phyloP scores from a whole-genome alignment of 2,888 invertebrate genomes.

The Pristionchus arcanus region DNA sequence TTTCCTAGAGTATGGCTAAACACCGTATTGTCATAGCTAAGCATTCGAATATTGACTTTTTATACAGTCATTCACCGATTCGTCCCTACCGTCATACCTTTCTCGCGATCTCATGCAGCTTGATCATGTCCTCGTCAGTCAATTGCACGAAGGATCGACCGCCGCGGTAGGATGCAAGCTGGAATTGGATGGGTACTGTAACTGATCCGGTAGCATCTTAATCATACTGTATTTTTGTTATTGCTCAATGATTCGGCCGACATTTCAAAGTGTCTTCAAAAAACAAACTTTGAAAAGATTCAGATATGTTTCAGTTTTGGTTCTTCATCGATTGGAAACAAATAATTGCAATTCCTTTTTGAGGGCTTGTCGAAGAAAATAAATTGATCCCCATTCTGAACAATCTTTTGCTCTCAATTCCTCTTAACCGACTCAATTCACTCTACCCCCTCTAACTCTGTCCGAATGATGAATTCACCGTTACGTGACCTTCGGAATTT shows the following conservation, averaged over 20 bases:
- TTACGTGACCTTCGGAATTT: conserved; percentile 46
- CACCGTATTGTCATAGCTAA: no score
- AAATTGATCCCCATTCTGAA: not conserved
- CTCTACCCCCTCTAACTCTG: not conserved
- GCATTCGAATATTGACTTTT: no score
- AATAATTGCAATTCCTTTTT: no score
- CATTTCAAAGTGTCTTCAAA: not conserved
- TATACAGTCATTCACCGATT: not conserved
- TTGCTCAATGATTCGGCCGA: no score
- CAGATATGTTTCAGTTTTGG: not conserved
- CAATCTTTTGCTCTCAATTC: not conserved
- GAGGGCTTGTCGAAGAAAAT: not conserved
- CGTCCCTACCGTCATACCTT: conserved; percentile 47
- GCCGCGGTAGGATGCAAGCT: conserved; percentile 77
- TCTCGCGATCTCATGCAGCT: conserved; percentile 72
- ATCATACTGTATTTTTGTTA: no score
- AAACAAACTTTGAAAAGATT: not conserved
- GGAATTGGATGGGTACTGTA: conserved; percentile 13
- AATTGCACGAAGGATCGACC: conserved; percentile 73
- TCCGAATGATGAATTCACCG: conserved; percentile 32
- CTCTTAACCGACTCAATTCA: not conserved
- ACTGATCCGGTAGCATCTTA: not conserved
- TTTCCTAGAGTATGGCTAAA: no score
- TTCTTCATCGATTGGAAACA: no score
- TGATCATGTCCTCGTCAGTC: conserved; percentile 75